A percentile compares a stretch with the other conserved stretches of the same genome.
Conservation (phyloP, 2,888 invertebrate species). For the Drosophila putrida region DNA sequence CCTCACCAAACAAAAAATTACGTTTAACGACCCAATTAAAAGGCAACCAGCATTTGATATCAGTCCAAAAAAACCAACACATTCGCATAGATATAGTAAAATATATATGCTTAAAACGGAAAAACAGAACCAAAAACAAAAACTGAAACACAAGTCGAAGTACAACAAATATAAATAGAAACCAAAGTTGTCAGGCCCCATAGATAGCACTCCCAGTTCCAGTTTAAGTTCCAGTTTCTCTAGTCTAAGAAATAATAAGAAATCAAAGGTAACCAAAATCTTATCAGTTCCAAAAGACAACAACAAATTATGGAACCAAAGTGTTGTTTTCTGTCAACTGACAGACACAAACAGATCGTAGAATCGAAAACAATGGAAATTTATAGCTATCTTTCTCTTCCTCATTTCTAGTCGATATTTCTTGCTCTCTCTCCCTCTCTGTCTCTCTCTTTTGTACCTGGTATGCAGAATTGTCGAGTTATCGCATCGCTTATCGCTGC, state of each 20-base stretch:
- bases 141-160: slow-evolving; percentile 23
- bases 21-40: slow-evolving; percentile 81
- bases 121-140: slow-evolving; percentile 19
- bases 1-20: slow-evolving; percentile 6
- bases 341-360: slow-evolving; percentile 31
- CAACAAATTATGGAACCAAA: slow-evolving; percentile 44
- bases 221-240: slow-evolving; percentile 13
- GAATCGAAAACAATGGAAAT: slow-evolving; percentile 44
- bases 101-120: slow-evolving; percentile 60
- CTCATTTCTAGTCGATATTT: background rate
- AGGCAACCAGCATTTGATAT: slow-evolving; percentile 74
- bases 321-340: slow-evolving; percentile 17
- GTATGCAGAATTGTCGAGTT: slow-evolving; percentile 65
- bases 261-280: slow-evolving; percentile 76
- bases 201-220: slow-evolving; percentile 52
- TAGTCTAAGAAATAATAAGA: slow-evolving; percentile 52
- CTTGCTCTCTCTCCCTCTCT: background rate
- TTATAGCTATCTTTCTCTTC: background rate
- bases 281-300: slow-evolving; percentile 21
- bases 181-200: slow-evolving; percentile 50
- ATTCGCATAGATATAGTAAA: slow-evolving; percentile 65
- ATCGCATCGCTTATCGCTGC: slow-evolving; percentile 60
- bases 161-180: slow-evolving; percentile 36
- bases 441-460: slow-evolving; percentile 23
- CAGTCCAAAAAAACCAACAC: slow-evolving; percentile 55